Evolutionary conservation across 2,797 vertebrate genomes (phyloP).

Genomic region (Pagetopsis macropterus): DNA sequence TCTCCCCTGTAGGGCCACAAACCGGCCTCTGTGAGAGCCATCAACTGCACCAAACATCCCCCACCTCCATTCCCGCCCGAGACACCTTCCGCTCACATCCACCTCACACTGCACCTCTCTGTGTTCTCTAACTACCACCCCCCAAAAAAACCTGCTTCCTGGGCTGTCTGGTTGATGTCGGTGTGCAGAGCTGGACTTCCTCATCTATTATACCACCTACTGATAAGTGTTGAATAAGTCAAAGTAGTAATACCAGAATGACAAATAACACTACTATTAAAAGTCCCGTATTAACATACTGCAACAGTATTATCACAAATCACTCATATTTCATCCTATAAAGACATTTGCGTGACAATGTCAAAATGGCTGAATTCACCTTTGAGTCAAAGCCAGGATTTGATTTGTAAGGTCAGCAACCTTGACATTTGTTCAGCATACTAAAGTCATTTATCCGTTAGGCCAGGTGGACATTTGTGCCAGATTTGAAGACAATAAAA

Average conservation of each 20-base stretch:
- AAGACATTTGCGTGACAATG: too few species aligned
- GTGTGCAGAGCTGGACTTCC: slow-evolving; percentile 41
- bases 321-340: too few species aligned
- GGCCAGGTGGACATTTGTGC: too few species aligned
- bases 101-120: slow-evolving; percentile 76
- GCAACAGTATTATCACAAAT: neutral
- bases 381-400: too few species aligned
- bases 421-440: neutral
- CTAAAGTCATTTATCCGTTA: too few species aligned
- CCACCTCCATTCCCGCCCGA: slow-evolving; percentile 44
- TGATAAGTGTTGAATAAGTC: slow-evolving; percentile 25
- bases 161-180: slow-evolving; percentile 44
- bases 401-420: neutral
- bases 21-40: slow-evolving; percentile 79
- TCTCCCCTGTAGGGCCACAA: slow-evolving; percentile 75
- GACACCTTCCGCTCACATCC: slow-evolving; percentile 71
- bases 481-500: too few species aligned
- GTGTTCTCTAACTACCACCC: slow-evolving; percentile 48
- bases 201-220: slow-evolving; percentile 42
- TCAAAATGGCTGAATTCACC: too few species aligned
- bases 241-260: neutral
- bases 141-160: slow-evolving; percentile 42
- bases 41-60: slow-evolving; percentile 65
- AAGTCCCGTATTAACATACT: neutral
- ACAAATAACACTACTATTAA: neutral